Evolutionary conservation across 2,797 vertebrate species (phyloP).

Genomic region (Squalus acanthias): DNA sequence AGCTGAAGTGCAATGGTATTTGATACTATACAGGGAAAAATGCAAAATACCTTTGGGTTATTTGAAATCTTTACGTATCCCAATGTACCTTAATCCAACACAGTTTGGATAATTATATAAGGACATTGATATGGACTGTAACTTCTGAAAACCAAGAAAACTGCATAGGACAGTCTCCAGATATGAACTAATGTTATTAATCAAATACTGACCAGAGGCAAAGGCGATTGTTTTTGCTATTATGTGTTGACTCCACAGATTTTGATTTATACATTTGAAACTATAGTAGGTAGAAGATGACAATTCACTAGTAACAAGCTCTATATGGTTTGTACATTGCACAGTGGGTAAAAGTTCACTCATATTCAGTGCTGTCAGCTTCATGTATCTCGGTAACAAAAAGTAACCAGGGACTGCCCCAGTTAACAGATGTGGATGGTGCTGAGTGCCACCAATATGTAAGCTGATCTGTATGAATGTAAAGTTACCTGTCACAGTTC

Average conservation of each 20-base stretch:
- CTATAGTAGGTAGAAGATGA: background rate
- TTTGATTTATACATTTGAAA: background rate
- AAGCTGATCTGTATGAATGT: background rate
- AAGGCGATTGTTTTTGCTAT: background rate
- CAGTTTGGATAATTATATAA: background rate
- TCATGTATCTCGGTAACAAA: background rate
- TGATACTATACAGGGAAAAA: background rate
- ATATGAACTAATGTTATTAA: background rate
- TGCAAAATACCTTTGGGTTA: background rate
- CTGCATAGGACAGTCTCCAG: background rate
- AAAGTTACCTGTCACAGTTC: background rate
- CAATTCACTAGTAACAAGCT: background rate
- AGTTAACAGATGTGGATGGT: background rate
- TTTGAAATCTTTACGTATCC: background rate
- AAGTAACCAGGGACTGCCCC: background rate
- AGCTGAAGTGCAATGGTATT: background rate
- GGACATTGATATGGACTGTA: background rate
- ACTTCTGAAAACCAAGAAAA: background rate
- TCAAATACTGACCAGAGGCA: background rate
- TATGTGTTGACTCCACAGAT: background rate
- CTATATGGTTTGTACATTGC: background rate
- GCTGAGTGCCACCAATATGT: background rate
- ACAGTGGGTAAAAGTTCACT: background rate
- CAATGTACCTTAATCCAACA: background rate
- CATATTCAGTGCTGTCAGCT: background rate